phyloP scores from a whole-genome alignment of 1,140 invertebrate species.

The Helicorthomorpha holstii region DNA sequence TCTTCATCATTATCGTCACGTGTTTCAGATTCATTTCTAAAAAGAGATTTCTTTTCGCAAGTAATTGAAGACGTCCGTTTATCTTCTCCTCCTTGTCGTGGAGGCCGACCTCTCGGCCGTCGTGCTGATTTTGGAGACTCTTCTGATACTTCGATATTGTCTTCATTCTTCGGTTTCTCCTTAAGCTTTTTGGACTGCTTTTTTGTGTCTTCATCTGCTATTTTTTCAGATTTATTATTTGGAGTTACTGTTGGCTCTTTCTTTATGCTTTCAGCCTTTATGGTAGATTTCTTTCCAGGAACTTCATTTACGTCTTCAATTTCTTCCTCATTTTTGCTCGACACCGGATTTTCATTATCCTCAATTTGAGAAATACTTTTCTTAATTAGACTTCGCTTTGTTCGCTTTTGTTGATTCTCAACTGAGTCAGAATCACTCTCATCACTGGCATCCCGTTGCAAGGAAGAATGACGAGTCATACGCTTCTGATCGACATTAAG shows the following conservation, averaged over 20 bases:
- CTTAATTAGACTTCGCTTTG: not conserved
- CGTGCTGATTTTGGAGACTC: too few species aligned
- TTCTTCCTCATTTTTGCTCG: not conserved
- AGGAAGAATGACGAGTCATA: conserved; percentile 1
- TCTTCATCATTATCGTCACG: not conserved
- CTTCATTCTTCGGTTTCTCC: not conserved
- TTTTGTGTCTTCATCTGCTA: not conserved
- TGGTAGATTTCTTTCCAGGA: not conserved
- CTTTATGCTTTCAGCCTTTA: not conserved
- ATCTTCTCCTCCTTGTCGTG: not conserved
- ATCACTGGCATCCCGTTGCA: conserved; percentile 17
- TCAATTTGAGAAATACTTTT: not conserved
- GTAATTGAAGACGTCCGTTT: not conserved
- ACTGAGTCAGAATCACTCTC: not conserved
- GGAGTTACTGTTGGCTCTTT: too few species aligned
- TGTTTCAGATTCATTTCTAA: not conserved
- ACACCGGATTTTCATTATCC: too few species aligned
- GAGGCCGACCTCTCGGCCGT: too few species aligned
- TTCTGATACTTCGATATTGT: not conserved
- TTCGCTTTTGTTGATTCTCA: not conserved
- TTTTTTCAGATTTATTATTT: not conserved
- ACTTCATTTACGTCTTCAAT: not conserved
- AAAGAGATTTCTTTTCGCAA: too few species aligned
- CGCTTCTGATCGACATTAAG: conserved; percentile 8
- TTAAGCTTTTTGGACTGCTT: not conserved